phyloP scores from a whole-genome alignment of 2,113 vertebrate species.

The Perca fluviatilis region DNA sequence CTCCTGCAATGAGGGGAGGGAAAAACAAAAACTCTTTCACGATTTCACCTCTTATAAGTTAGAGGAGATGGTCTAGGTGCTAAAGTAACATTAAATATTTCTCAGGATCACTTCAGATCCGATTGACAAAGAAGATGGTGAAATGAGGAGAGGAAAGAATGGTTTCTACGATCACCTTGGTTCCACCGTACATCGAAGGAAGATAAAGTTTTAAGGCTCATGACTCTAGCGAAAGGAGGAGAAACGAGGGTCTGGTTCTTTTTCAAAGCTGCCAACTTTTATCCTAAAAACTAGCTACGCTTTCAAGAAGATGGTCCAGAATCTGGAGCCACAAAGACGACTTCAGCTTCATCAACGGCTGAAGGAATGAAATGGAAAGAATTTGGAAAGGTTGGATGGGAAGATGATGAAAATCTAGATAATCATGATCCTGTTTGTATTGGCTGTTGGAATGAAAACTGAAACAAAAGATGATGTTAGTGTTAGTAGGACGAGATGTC shows the following conservation, averaged over 20 bases:
- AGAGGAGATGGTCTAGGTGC: neutral
- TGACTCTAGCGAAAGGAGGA: conserved; percentile 9
- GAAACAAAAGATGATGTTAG: no score
- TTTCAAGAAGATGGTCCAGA: no score
- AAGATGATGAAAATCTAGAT: no score
- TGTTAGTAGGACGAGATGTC: conserved; percentile 93
- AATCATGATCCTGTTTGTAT: neutral
- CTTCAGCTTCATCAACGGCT: no score
- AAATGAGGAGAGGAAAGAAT: neutral
- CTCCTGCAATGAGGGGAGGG: conserved; percentile 16
- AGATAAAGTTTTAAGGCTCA: conserved; percentile 49
- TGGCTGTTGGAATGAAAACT: neutral
- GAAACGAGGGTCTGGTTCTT: neutral
- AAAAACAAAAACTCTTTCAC: no score
- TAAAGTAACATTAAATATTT: no score
- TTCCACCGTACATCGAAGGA: neutral
- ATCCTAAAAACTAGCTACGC: no score
- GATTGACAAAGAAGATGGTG: neutral
- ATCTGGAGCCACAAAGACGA: no score
- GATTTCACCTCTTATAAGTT: neutral
- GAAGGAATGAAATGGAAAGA: neutral
- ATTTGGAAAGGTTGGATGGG: no score
- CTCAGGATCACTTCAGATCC: neutral
- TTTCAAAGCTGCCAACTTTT: neutral
- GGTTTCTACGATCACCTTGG: neutral